phyloP scores from a whole-genome alignment of 2,888 invertebrate genomes.

The Agrochola litura region DNA sequence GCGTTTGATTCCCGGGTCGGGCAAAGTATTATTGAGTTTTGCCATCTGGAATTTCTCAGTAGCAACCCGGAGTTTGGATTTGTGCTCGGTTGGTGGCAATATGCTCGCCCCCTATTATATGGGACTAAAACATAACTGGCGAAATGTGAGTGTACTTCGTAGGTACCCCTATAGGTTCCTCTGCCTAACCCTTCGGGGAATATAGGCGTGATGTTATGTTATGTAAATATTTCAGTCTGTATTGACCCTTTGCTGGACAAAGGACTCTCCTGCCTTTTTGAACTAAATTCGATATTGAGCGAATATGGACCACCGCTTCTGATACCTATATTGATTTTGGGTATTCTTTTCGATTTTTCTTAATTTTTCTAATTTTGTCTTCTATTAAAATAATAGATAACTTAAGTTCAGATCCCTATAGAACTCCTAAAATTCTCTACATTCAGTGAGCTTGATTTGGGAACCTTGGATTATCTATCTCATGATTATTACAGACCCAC shows the following conservation, averaged over 20 bases:
- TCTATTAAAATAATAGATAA: background rate
- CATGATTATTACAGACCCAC: background rate
- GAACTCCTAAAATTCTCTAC: background rate
- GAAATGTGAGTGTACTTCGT: too few relatives aligned
- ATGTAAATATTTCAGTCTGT: background rate
- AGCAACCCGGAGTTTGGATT: too few relatives aligned
- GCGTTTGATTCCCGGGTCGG: too few relatives aligned
- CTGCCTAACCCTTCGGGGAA: too few relatives aligned
- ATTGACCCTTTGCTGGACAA: background rate
- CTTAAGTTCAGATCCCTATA: background rate
- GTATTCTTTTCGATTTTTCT: background rate
- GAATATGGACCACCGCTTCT: background rate
- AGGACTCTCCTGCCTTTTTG: background rate
- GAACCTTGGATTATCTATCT: background rate
- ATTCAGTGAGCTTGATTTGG: background rate
- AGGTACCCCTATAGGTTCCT: too few relatives aligned
- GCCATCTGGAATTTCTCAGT: too few relatives aligned
- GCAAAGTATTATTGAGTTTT: too few relatives aligned
- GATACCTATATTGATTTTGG: background rate
- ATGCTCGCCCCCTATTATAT: too few relatives aligned
- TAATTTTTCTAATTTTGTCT: too few relatives aligned
- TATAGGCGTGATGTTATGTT: too few relatives aligned
- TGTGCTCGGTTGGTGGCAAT: too few relatives aligned
- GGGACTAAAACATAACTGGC: too few relatives aligned
- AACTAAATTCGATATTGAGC: background rate